Evolutionary conservation across 92 coral and sea anemone species (phyloP).

Genomic region (Plumapathes pennacea): DNA sequence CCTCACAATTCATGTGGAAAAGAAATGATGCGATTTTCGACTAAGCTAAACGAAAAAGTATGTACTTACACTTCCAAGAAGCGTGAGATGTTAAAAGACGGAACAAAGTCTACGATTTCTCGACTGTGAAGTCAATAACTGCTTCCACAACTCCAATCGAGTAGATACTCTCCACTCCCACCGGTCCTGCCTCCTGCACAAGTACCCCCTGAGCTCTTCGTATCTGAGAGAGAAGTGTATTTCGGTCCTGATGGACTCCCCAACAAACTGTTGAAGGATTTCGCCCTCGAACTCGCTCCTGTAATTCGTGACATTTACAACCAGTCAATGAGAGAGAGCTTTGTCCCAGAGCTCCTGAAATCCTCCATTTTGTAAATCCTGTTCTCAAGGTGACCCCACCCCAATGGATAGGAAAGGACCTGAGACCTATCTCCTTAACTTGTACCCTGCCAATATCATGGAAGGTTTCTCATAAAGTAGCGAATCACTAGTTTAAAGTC

Average conservation of each 20-base stretch:
- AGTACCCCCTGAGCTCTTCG: too few relatives aligned
- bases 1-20: too few relatives aligned
- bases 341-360: conserved; percentile 10
- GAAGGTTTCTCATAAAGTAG: conserved; percentile 31
- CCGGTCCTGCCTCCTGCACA: too few relatives aligned
- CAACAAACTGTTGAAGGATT: conserved; percentile 26
- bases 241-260: conserved; percentile 38
- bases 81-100: too few relatives aligned
- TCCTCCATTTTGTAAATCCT: conserved; percentile 13
- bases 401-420: conserved; percentile 2
- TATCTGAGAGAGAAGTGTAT: conserved; percentile 11
- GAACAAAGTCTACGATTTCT: too few relatives aligned
- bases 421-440: conserved; percentile 8
- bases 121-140: too few relatives aligned
- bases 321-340: conserved; percentile 38
- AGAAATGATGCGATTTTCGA: too few relatives aligned
- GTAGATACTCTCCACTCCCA: too few relatives aligned
- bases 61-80: too few relatives aligned
- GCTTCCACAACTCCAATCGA: too few relatives aligned
- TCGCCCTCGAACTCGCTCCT: conserved; percentile 43
- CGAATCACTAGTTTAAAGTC: conserved; percentile 10
- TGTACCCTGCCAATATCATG: conserved; percentile 15
- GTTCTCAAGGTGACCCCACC: conserved; percentile 39
- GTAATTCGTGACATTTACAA: conserved; percentile 40
- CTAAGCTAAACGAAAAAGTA: too few relatives aligned